A percentile compares a stretch with the other conserved stretches of the same genome.
Conservation (phyloP, 2,113 vertebrate species). For the Tursiops truncatus region DNA sequence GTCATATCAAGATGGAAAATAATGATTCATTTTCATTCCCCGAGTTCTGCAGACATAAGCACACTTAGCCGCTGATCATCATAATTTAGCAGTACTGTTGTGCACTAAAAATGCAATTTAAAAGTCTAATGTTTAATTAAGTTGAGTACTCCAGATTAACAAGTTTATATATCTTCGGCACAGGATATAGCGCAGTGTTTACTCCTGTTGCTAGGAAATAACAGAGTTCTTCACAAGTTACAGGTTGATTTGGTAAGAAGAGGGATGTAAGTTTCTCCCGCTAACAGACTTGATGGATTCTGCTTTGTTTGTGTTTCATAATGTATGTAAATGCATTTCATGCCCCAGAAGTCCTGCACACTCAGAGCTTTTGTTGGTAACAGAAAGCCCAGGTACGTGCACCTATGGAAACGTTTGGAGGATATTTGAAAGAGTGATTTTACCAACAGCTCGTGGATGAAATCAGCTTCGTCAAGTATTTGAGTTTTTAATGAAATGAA, state of each 20-base stretch:
- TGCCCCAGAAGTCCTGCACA: not conserved
- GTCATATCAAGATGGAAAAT: slow-evolving; percentile 67
- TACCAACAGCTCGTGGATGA: not conserved
- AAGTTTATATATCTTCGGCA: slow-evolving; percentile 63
- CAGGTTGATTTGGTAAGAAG: slow-evolving; percentile 64
- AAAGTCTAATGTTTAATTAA: slow-evolving; percentile 66
- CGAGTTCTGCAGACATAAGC: slow-evolving; percentile 70
- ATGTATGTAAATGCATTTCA: slow-evolving; percentile 30
- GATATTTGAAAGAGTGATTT: not conserved
- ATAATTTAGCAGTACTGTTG: slow-evolving; percentile 63
- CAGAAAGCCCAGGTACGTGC: not conserved
- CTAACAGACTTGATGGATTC: slow-evolving; percentile 30
- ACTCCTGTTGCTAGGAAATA: slow-evolving; percentile 79
- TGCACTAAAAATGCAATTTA: slow-evolving; percentile 66
- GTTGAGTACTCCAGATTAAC: slow-evolving; percentile 66
- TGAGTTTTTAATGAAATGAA: not conserved
- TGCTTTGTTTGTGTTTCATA: slow-evolving; percentile 46
- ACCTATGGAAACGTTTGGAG: not conserved
- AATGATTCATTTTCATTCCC: slow-evolving; percentile 71
- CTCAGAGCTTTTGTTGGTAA: not conserved
- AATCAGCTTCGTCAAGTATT: slow-evolving; percentile 25
- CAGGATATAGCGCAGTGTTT: slow-evolving; percentile 73
- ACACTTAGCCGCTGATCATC: slow-evolving; percentile 69
- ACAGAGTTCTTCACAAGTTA: slow-evolving; percentile 52
- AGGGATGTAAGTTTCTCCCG: slow-evolving; percentile 33